phyloP scores from a whole-genome alignment of 2,113 vertebrate species.

The Mustela lutreola region DNA sequence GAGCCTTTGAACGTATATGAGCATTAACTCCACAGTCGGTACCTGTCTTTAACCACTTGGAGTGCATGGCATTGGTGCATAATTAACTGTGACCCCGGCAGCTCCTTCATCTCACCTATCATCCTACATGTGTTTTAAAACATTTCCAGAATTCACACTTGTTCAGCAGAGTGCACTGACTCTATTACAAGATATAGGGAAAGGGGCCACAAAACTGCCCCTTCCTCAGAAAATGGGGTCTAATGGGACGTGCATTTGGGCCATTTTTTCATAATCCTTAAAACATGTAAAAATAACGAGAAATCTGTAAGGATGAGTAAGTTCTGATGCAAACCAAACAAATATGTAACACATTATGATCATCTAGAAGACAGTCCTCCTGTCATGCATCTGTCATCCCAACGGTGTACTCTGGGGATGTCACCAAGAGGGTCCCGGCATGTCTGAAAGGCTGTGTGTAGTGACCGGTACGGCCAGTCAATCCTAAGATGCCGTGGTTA shows the following conservation, averaged over 20 bases:
- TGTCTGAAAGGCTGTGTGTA: not conserved
- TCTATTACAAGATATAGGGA: not conserved
- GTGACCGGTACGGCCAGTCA: not conserved
- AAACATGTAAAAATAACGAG: not conserved
- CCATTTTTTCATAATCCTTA: not conserved
- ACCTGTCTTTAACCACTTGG: conserved; percentile 3
- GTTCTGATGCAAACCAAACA: conserved; percentile 77
- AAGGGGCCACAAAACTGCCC: not conserved
- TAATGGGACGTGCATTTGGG: not conserved
- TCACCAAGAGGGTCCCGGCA: not conserved
- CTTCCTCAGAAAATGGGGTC: not conserved
- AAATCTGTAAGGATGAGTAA: conserved; percentile 11
- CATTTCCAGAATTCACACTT: conserved; percentile 38
- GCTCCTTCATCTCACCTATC: conserved; percentile 57
- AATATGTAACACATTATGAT: not conserved
- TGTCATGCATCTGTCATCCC: not conserved
- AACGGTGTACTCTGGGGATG: not conserved
- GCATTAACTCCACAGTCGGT: not conserved
- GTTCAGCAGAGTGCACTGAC: not conserved
- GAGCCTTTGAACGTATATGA: conserved; percentile 53
- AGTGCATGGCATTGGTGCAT: conserved; percentile 54
- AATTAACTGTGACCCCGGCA: conserved; percentile 16
- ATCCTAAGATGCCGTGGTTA: not conserved
- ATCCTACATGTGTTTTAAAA: conserved; percentile 28
- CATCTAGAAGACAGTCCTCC: not conserved